Percentiles rank a stretch among this genome's conserved stretches.
phyloP scores from a whole-genome alignment of 1,140 invertebrate species.

The Coelopa frigida region DNA sequence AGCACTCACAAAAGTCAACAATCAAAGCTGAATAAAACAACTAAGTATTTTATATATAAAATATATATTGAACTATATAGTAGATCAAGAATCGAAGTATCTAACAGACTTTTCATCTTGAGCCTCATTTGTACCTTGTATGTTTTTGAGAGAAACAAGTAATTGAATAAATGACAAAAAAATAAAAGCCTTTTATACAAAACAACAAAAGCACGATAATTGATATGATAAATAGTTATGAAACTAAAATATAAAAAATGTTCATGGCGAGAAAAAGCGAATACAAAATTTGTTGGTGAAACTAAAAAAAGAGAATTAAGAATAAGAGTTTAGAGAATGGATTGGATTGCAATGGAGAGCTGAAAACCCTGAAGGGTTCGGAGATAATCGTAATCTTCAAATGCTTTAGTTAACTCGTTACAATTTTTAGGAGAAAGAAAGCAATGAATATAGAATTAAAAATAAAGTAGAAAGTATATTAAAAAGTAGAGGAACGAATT shows the following conservation, averaged over 20 bases:
- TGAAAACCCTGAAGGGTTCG: no score
- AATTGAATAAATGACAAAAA: not conserved
- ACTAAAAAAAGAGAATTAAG: constrained; percentile 7
- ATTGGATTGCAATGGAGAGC: no score
- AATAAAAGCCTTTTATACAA: constrained; percentile 8
- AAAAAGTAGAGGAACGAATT: not conserved
- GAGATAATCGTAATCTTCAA: no score
- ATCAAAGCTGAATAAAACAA: constrained; percentile 1
- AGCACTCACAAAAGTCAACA: constrained; percentile 7
- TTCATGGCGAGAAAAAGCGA: no score
- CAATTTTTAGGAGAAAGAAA: not conserved
- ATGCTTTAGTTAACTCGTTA: no score
- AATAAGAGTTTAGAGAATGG: not conserved
- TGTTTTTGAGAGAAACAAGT: no score
- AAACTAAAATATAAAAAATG: no score
- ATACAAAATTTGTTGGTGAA: no score
- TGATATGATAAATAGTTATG: no score
- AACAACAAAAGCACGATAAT: constrained; percentile 7
- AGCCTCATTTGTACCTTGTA: no score
- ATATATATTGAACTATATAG: constrained; percentile 2
- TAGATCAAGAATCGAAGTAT: no score
- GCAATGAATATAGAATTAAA: not conserved
- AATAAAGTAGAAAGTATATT: not conserved
- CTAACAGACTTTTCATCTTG: no score
- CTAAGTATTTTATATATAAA: constrained; percentile 10